Percentiles rank a stretch among this genome's conserved stretches.
Evolutionary conservation across 2,113 vertebrate genomes (phyloP).

Genomic region (Ornithorhynchus anatinus): DNA sequence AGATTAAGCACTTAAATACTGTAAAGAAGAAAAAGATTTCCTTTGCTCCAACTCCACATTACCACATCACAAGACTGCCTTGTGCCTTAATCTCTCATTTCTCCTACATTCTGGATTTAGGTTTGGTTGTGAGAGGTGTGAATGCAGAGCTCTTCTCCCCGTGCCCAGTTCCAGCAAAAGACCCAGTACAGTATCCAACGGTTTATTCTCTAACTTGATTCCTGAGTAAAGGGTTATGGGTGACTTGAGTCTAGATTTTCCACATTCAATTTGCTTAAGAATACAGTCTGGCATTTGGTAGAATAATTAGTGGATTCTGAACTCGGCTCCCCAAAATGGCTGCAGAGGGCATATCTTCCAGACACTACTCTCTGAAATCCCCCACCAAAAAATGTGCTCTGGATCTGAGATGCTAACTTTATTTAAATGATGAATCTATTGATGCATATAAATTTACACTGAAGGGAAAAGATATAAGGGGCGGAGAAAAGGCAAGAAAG

Average conservation of each 20-base stretch:
- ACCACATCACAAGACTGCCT: rapidly evolving
- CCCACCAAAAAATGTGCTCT: neutral
- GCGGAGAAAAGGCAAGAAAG: neutral
- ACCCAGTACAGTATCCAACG: rapidly evolving
- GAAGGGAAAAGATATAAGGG: neutral
- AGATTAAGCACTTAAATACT: too few species aligned
- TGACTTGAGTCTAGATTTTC: rapidly evolving
- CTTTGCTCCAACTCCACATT: rapidly evolving
- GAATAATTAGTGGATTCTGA: too few species aligned
- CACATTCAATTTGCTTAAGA: rapidly evolving
- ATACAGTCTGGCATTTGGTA: too few species aligned
- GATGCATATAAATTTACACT: conserved; percentile 2
- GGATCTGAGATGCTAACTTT: neutral
- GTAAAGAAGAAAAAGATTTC: too few species aligned
- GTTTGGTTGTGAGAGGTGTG: rapidly evolving
- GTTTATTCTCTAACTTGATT: rapidly evolving
- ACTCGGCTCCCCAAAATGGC: too few species aligned
- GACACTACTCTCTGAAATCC: conserved; percentile 1
- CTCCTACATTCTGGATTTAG: rapidly evolving
- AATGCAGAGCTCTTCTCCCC: neutral
- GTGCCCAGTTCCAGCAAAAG: rapidly evolving
- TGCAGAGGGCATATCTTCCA: too few species aligned
- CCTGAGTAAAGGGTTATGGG: neutral
- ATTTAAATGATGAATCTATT: neutral
- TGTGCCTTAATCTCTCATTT: rapidly evolving